A percentile compares a stretch with the other conserved stretches of the same genome.
These are phyloP conservation scores for Oscheius sp. DNA, from an alignment of 2,888 invertebrate species.

Conservation along the genomic window DNA sequence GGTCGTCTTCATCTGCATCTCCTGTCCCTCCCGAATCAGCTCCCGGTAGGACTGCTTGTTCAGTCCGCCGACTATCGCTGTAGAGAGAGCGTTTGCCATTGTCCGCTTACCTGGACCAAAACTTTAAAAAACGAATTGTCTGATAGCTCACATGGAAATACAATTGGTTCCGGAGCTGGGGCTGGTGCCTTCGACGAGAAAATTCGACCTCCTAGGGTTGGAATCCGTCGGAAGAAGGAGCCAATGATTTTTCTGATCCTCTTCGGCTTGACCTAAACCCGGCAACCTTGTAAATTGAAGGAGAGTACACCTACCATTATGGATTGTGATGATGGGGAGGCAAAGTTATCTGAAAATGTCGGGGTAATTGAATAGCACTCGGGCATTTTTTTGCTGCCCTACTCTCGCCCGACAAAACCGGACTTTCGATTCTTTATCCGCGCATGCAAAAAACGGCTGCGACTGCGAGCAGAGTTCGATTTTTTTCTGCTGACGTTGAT, in stretches of 20 bases:
- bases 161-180: not conserved
- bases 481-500: too few species aligned
- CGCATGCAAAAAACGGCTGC: too few species aligned
- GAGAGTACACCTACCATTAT: too few species aligned
- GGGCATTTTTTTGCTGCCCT: too few species aligned
- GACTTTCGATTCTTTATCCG: too few species aligned
- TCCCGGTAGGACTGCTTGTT: constrained; percentile 12
- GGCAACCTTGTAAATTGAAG: not conserved
- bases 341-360: too few species aligned
- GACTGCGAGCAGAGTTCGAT: too few species aligned
- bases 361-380: too few species aligned
- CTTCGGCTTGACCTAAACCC: not conserved
- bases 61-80: constrained; percentile 12
- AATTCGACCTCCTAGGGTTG: constrained; percentile 1
- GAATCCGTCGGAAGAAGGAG: constrained; percentile 11
- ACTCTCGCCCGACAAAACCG: too few species aligned
- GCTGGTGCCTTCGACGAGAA: not conserved
- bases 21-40: constrained; percentile 17
- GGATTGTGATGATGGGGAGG: too few species aligned
- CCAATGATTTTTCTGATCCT: constrained; percentile 3
- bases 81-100: not conserved
- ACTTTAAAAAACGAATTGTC: not conserved
- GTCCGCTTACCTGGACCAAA: not conserved
- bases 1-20: constrained; percentile 24
- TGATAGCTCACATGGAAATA: not conserved